A percentile compares a stretch with the other conserved stretches of the same genome.
phyloP scores from a whole-genome alignment of 1,140 invertebrate genomes.

The Diploscapter pachys region DNA sequence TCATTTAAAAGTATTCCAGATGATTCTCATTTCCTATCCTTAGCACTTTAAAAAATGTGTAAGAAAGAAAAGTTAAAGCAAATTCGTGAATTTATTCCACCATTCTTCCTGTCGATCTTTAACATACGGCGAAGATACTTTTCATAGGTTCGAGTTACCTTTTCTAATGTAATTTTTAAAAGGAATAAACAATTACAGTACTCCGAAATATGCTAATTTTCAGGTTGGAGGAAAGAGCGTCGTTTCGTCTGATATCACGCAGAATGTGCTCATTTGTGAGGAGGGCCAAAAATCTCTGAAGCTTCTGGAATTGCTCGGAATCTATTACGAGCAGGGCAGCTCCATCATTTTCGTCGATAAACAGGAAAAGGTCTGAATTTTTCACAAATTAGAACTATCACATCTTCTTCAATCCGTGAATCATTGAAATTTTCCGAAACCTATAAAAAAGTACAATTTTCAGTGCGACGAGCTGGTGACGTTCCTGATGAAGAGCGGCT shows the following conservation, averaged over 20 bases:
- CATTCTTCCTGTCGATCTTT: too few species aligned
- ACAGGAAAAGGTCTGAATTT: constrained; percentile 74
- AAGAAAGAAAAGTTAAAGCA: too few species aligned
- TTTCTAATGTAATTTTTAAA: too few species aligned
- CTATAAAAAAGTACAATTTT: not conserved
- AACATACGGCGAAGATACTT: too few species aligned
- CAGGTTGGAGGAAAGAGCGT: constrained; percentile 81
- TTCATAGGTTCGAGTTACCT: too few species aligned
- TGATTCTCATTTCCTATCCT: too few species aligned
- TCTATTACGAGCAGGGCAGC: constrained; percentile 87
- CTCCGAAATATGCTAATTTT: constrained; percentile 23
- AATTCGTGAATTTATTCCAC: too few species aligned
- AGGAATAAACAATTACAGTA: too few species aligned
- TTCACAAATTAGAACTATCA: not conserved
- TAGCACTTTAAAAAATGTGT: too few species aligned
- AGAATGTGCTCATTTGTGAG: constrained; percentile 86
- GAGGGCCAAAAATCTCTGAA: constrained; percentile 93
- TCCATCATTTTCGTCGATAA: constrained; percentile 98
- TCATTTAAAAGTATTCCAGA: not conserved
- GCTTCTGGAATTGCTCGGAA: constrained; percentile 85
- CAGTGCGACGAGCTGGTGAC: constrained; percentile 81
- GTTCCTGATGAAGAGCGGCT: constrained; percentile 89
- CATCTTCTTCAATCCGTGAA: too few species aligned
- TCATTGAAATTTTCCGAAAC: too few species aligned
- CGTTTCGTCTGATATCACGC: constrained; percentile 96